phyloP scores from a whole-genome alignment of 2,888 invertebrate genomes.

The Hydraecia micacea region DNA sequence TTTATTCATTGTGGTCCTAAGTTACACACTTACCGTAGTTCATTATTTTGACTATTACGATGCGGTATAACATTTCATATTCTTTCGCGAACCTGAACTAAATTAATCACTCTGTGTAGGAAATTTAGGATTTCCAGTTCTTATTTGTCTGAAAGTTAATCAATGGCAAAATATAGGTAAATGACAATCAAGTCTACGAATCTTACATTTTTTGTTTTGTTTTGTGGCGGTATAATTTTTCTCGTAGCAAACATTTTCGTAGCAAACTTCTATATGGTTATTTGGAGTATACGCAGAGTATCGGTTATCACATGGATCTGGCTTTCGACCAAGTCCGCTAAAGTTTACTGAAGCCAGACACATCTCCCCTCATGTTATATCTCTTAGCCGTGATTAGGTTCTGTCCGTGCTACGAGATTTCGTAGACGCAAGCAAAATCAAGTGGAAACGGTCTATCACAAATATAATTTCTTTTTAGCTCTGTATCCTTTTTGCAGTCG shows the following conservation, averaged over 20 bases:
- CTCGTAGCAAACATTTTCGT: background rate
- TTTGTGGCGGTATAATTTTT: background rate
- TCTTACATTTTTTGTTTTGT: background rate
- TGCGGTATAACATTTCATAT: too few relatives aligned
- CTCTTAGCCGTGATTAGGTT: background rate
- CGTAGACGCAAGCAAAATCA: constrained; percentile 5
- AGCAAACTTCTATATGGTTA: constrained; percentile 14
- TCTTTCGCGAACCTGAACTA: background rate
- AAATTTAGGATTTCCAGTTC: background rate
- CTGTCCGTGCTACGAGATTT: constrained; percentile 3
- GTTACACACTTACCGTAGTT: background rate
- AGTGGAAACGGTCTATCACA: background rate
- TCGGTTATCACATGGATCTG: constrained; percentile 29
- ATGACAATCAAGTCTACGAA: background rate
- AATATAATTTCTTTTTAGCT: background rate
- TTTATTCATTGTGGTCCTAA: background rate
- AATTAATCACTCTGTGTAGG: background rate
- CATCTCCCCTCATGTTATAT: constrained; percentile 11
- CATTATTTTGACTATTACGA: background rate
- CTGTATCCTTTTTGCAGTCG: background rate
- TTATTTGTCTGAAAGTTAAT: background rate
- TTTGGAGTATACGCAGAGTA: constrained; percentile 8
- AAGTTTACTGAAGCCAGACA: constrained; percentile 71
- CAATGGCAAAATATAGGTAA: background rate
- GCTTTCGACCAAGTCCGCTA: constrained; percentile 27